Evolutionary conservation across 2,888 invertebrate species (phyloP).

Genomic region (Keiferia lycopersicella): DNA sequence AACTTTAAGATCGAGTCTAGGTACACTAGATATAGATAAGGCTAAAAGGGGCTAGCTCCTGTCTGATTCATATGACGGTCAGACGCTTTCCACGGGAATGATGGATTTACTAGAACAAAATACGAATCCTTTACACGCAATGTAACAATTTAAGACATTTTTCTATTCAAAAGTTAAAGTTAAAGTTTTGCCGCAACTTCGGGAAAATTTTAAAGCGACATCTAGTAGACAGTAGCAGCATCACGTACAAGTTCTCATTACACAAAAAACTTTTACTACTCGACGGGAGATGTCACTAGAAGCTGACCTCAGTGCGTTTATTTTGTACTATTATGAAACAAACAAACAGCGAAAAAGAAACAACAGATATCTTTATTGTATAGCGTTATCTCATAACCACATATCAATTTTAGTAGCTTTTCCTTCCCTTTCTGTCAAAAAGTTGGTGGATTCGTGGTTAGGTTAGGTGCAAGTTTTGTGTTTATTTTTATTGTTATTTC

Average conservation of each 20-base stretch:
- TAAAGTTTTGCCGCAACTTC: not conserved
- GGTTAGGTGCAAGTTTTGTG: no score
- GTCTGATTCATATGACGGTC: no score
- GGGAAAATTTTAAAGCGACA: not conserved
- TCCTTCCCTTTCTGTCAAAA: not conserved
- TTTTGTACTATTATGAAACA: not conserved
- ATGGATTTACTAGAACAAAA: no score
- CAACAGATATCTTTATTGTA: not conserved
- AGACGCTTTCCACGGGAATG: no score
- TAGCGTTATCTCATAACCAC: not conserved
- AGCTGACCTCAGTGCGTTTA: not conserved
- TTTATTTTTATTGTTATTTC: no score
- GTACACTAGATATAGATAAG: no score
- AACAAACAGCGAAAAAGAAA: not conserved
- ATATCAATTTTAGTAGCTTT: not conserved
- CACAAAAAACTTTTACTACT: not conserved
- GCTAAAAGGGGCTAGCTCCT: no score
- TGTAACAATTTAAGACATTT: no score
- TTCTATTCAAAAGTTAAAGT: no score
- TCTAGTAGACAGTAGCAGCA: not conserved
- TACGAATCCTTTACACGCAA: no score
- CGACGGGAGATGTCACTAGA: not conserved
- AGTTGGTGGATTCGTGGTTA: not conserved
- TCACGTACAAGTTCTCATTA: not conserved
- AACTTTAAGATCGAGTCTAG: no score